These are phyloP conservation scores for Lutjanus argentimaculatus DNA, from an alignment of 2,797 vertebrate species.

Conservation along the genomic window DNA sequence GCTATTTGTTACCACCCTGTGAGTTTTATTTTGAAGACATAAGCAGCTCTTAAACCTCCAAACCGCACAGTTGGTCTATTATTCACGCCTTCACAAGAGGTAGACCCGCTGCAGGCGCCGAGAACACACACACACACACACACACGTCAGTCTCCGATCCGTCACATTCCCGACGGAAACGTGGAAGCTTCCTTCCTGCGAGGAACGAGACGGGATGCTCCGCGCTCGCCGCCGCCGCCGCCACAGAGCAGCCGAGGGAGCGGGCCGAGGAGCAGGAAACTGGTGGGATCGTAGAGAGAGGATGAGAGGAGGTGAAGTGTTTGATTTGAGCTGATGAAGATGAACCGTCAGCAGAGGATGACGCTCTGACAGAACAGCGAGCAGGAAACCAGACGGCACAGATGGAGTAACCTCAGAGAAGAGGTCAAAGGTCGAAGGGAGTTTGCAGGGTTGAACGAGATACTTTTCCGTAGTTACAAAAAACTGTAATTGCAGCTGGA, in stretches of 20 bases:
- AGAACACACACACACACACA: conserved; percentile 21
- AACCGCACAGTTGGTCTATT: conserved; percentile 54
- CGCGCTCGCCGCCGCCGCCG: not conserved
- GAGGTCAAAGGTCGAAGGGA: conserved; percentile 26
- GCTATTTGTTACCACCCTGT: conserved; percentile 10
- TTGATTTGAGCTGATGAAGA: conserved; percentile 60
- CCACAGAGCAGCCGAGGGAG: not conserved
- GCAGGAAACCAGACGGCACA: conserved; percentile 19
- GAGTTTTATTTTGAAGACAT: conserved; percentile 19
- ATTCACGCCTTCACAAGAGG: conserved; percentile 48
- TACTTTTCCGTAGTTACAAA: no score
- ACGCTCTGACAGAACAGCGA: not conserved
- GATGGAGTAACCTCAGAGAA: conserved; percentile 1
- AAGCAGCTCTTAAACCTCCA: conserved; percentile 19
- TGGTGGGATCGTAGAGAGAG: conserved; percentile 7
- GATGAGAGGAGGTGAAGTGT: conserved; percentile 32
- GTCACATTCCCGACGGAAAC: conserved; percentile 18
- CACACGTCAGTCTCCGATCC: conserved; percentile 16
- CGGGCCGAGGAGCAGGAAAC: conserved; percentile 26
- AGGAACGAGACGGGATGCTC: not conserved
- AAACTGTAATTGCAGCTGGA: no score
- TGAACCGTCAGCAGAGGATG: conserved; percentile 41
- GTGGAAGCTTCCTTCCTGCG: conserved; percentile 38
- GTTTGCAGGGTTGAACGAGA: not conserved
- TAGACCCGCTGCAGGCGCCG: conserved; percentile 14